Conservation (phyloP, 2,888 invertebrate species). For the Nemurella pictetii region DNA sequence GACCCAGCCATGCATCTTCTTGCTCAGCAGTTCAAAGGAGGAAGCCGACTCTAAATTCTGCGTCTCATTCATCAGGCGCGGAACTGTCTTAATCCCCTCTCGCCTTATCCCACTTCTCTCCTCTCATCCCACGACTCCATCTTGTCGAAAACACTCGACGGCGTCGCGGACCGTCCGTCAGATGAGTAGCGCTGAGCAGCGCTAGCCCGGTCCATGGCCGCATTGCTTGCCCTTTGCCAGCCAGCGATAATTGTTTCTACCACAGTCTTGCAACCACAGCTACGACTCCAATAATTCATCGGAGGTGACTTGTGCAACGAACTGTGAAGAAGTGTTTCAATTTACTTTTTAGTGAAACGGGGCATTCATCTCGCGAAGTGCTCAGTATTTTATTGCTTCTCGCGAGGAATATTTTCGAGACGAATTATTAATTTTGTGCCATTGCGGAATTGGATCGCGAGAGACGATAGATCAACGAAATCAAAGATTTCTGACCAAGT, state of each 20-base stretch:
- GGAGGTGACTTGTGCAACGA: neutral
- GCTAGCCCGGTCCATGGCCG: neutral
- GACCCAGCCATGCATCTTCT: neutral
- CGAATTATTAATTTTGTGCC: neutral
- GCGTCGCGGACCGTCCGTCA: neutral
- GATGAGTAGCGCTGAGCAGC: too few species aligned
- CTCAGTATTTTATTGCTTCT: neutral
- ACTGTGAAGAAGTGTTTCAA: neutral
- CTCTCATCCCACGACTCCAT: neutral
- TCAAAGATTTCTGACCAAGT: neutral
- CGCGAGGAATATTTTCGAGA: neutral
- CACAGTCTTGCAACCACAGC: neutral
- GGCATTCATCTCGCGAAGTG: neutral
- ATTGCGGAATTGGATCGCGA: neutral
- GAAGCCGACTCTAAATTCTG: conserved; percentile 12
- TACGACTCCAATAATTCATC: neutral
- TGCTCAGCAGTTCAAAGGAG: neutral
- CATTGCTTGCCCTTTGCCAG: too few species aligned
- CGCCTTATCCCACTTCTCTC: neutral
- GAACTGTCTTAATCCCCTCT: neutral
- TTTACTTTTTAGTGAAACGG: neutral
- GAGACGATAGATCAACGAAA: neutral
- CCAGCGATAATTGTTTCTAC: neutral
- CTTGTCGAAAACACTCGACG: neutral
- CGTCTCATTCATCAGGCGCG: conserved; percentile 10